Conservation (phyloP, 1,140 invertebrate genomes). For the Drosophila chauvacae region DNA sequence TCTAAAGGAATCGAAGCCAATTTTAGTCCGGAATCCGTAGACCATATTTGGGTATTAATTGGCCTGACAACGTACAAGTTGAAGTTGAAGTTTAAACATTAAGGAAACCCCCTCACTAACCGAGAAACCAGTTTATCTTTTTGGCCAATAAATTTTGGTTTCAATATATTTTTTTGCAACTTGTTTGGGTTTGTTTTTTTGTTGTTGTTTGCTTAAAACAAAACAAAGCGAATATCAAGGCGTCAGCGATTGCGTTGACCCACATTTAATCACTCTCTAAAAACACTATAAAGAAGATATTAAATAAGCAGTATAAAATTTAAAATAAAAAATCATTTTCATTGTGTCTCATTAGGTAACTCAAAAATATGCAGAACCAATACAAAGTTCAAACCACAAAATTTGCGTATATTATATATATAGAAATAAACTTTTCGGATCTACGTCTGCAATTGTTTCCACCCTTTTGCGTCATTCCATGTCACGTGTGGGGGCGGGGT, state of each 20-base stretch:
- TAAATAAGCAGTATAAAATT: not conserved
- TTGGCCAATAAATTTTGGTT: conserved; percentile 37
- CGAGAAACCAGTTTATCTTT: conserved; percentile 51
- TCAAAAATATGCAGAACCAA: conserved; percentile 11
- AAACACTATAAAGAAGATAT: not conserved
- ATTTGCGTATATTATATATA: conserved; percentile 13
- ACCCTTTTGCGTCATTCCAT: conserved; percentile 54
- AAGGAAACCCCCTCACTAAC: conserved; percentile 25
- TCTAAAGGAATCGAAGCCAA: not conserved
- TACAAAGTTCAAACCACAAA: conserved; percentile 36
- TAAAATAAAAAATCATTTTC: not conserved
- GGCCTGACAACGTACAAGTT: conserved; percentile 13
- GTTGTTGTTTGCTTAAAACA: conserved; percentile 13
- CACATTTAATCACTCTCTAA: conserved; percentile 48
- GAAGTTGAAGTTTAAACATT: conserved; percentile 28
- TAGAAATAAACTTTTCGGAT: conserved; percentile 33
- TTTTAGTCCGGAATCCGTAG: not conserved
- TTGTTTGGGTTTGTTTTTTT: conserved; percentile 38
- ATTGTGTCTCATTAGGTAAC: conserved; percentile 36
- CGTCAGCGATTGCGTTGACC: conserved; percentile 46
- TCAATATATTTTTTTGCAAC: conserved; percentile 42
- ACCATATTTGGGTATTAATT: conserved; percentile 11
- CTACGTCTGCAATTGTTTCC: conserved; percentile 48
- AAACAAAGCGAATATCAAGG: conserved; percentile 38
- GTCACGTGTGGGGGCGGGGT: conserved; percentile 55